phyloP scores from a whole-genome alignment of 2,113 vertebrate genomes.

The Galeopterus variegatus region DNA sequence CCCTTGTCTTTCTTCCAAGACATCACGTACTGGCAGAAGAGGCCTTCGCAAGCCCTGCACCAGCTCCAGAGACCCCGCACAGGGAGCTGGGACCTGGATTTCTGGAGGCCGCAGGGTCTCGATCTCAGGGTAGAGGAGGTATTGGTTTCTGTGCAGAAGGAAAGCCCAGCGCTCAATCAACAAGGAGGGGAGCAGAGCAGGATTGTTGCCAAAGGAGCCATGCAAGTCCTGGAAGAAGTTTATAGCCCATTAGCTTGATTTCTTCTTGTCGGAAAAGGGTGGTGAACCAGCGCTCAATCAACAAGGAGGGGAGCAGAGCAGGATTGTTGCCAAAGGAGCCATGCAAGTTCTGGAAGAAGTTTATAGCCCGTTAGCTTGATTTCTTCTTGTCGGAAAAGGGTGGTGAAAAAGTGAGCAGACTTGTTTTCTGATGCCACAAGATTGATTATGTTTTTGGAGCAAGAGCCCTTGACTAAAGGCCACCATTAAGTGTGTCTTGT shows the following conservation, averaged over 20 bases:
- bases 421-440: slow-evolving; percentile 30
- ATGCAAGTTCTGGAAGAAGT: not conserved
- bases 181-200: not conserved
- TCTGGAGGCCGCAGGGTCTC: not conserved
- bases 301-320: not conserved
- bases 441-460: slow-evolving; percentile 55
- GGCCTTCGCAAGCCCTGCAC: not conserved
- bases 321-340: not conserved
- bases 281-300: slow-evolving; percentile 46
- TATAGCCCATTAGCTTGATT: slow-evolving; percentile 37
- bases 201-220: not conserved
- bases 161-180: slow-evolving; percentile 34
- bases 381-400: not conserved
- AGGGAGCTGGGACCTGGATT: not conserved
- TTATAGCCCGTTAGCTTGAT: slow-evolving; percentile 44
- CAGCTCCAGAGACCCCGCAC: not conserved
- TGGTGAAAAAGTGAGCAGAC: not conserved
- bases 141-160: not conserved
- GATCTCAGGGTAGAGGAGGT: not conserved
- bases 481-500: not conserved
- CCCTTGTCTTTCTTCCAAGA: too few relatives aligned
- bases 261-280: not conserved
- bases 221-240: not conserved
- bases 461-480: slow-evolving; percentile 65
- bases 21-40: too few relatives aligned